These are phyloP conservation scores for Passer montanus DNA, from an alignment of 2,113 vertebrate species.

Conservation along the genomic window DNA sequence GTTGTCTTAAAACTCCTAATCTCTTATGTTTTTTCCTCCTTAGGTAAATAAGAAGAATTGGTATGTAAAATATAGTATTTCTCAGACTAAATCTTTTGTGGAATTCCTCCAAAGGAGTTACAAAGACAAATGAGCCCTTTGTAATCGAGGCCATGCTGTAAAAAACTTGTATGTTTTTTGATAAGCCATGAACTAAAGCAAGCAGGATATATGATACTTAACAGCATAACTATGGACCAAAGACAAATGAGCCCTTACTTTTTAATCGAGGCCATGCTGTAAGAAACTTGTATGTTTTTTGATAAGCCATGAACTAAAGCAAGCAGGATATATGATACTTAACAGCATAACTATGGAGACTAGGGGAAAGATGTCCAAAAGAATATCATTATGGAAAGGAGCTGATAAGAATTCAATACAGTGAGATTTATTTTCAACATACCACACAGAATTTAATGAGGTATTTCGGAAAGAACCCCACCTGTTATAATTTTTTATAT, in stretches of 20 bases:
- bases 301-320: background rate
- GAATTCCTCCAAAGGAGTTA: background rate
- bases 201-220: background rate
- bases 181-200: background rate
- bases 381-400: background rate
- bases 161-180: background rate
- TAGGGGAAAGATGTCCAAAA: background rate
- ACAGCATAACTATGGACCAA: background rate
- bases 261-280: background rate
- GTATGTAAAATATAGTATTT: background rate
- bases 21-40: background rate
- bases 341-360: background rate
- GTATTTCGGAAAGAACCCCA: background rate
- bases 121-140: background rate
- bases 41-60: background rate
- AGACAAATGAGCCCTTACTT: background rate
- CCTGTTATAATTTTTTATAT: background rate
- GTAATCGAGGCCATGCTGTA: background rate
- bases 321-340: background rate
- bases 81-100: background rate
- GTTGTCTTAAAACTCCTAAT: background rate
- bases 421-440: background rate
- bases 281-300: background rate
- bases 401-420: background rate
- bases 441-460: background rate